Evolutionary conservation across 2,113 vertebrate genomes (phyloP).

Genomic region (Eubucco bourcierii): DNA sequence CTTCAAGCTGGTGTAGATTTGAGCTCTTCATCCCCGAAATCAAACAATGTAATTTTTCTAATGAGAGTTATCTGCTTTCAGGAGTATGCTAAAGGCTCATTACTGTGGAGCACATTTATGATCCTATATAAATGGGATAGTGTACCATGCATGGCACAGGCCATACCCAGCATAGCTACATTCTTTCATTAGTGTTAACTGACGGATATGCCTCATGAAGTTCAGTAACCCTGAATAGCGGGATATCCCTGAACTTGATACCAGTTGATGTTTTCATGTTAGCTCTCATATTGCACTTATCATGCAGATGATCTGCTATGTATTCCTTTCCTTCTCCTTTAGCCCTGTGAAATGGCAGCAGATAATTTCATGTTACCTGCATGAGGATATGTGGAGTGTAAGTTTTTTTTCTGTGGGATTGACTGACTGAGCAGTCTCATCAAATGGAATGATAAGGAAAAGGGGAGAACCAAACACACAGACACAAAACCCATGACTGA

Average conservation of each 20-base stretch:
- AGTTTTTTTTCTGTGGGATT: not conserved
- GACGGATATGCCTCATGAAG: not conserved
- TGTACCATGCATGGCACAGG: fast-evolving
- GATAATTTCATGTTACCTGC: not conserved
- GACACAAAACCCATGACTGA: not conserved
- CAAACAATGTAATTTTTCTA: not conserved
- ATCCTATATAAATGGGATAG: not conserved
- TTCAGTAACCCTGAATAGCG: not conserved
- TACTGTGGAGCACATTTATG: not conserved
- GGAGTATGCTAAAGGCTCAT: not conserved
- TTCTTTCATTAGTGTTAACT: not conserved
- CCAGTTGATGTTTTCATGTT: fast-evolving
- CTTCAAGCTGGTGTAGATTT: not conserved
- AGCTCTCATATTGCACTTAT: not conserved
- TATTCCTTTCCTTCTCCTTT: not conserved
- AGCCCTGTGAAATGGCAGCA: not conserved
- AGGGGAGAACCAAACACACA: not conserved
- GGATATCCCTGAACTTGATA: not conserved
- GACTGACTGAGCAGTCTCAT: not conserved
- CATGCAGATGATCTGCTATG: not conserved
- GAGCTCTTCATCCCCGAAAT: not conserved
- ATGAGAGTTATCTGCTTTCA: not conserved
- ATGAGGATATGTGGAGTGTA: not conserved
- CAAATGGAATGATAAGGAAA: not conserved
- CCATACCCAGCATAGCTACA: not conserved